A percentile compares a stretch with the other conserved stretches of the same genome.
phyloP scores from a whole-genome alignment of 1,140 invertebrate genomes.

The Harpegnathos saltator region DNA sequence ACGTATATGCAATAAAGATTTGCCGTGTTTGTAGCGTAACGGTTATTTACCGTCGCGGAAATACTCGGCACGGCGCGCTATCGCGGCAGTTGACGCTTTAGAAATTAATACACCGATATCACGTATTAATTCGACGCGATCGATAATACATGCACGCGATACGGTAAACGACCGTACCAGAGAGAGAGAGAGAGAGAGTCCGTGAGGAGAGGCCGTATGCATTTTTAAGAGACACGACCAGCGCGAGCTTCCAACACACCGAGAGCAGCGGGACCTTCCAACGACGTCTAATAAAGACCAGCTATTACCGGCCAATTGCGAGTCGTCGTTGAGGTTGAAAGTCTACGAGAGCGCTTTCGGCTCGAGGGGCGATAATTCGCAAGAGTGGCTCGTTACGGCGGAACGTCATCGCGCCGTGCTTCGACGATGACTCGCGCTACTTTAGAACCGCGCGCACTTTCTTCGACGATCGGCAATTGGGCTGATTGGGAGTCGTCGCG shows the following conservation, averaged over 20 bases:
- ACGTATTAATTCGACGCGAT: constrained; percentile 57
- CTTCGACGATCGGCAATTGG: no score
- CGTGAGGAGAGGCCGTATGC: constrained; percentile 30
- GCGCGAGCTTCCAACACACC: background rate
- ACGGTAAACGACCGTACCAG: constrained; percentile 32
- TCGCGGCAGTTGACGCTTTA: constrained; percentile 59
- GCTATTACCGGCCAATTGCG: constrained; percentile 71
- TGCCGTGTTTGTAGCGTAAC: constrained; percentile 40
- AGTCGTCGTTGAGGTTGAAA: constrained; percentile 68
- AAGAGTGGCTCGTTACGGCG: constrained; percentile 63
- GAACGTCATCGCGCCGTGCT: constrained; percentile 52
- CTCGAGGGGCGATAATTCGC: constrained; percentile 72
- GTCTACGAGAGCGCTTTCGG: constrained; percentile 71
- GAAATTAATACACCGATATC: constrained; percentile 60
- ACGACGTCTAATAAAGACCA: constrained; percentile 64
- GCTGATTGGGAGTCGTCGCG: no score
- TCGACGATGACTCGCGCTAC: constrained; percentile 41
- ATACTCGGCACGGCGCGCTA: constrained; percentile 45
- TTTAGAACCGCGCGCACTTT: constrained; percentile 35
- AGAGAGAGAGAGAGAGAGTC: background rate
- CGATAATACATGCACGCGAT: constrained; percentile 52
- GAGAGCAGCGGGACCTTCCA: constrained; percentile 35
- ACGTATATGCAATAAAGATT: constrained; percentile 58
- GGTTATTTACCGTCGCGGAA: constrained; percentile 53
- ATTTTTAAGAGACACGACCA: constrained; percentile 42